phyloP scores from a whole-genome alignment of 2,113 vertebrate species.

The Peromyscus polionotus region DNA sequence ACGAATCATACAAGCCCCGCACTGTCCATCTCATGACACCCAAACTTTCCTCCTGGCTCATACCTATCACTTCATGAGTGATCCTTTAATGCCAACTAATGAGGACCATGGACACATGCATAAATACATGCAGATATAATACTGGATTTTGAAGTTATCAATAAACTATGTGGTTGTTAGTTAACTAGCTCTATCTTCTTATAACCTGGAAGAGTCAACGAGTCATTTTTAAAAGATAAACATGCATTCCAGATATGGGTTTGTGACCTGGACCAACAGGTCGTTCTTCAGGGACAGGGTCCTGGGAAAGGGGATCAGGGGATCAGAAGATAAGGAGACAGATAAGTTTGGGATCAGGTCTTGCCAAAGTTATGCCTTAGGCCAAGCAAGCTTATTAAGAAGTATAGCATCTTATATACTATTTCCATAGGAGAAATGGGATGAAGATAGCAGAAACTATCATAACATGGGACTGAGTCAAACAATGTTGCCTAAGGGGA shows the following conservation, averaged over 20 bases:
- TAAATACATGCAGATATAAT: not conserved
- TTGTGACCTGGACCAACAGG: not conserved
- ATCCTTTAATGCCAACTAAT: not conserved
- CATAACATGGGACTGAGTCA: not conserved
- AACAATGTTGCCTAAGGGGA: not conserved
- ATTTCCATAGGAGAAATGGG: not conserved
- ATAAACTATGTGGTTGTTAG: not conserved
- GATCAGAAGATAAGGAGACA: not conserved
- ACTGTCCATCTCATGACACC: not conserved
- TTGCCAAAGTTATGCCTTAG: not conserved
- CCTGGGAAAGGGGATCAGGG: not conserved
- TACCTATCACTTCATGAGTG: not conserved
- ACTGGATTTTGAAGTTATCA: not conserved
- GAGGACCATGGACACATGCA: not conserved
- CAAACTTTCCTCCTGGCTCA: not conserved
- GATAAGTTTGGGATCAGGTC: not conserved
- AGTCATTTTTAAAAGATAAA: slow-evolving; percentile 51
- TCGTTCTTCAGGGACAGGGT: not conserved
- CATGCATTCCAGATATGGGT: not conserved
- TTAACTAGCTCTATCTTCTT: not conserved
- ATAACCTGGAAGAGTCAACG: not conserved
- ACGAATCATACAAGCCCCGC: not conserved
- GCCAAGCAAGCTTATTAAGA: not conserved
- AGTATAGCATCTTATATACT: not conserved
- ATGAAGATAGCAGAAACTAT: not conserved